Evolutionary conservation across 35 echinoderm and acorn worm genomes (phyloP), one percentile per base, ranked within the genome.

Genomic region (Chiridota heheva): DNA sequence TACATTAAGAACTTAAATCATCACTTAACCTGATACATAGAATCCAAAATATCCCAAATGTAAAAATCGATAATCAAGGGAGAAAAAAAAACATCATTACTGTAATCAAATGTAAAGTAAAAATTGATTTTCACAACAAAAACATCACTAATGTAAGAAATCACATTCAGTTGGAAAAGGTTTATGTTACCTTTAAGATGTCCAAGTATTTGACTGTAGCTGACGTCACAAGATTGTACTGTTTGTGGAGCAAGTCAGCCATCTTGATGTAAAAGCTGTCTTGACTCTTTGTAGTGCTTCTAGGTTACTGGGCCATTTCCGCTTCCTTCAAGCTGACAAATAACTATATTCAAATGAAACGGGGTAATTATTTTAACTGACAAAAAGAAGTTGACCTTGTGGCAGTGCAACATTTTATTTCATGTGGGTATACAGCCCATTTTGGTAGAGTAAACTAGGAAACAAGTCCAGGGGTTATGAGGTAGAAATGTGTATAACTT

Each of bases 211-310:
- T 80, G 0, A 81, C 66, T 29, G 89, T 92, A 36, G 95, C 77
- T 17, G 63, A 36, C 7, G 84, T 84, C 10, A 81, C 58, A 17
- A 89, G 59, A 30, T 65, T 27, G 29, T 69, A 71, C 65, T 98
- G 84, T 51, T 88, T 84, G 33, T 82, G 63, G 10, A 98, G 60
- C 59, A 89, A 38, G 22, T 98, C 80, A 5, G 72, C 84, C 7
- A 98, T 61, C 51, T 81, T 91, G 60, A 98, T 88, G 22, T 89
- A 76, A 61, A 98, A 98, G 95, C 95, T n/a, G 95, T 85, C 42
- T 92, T 98, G 69, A 98, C 89, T 15, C 72, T 79, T 27, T 91
- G 95, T 0, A 98, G 88, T 26, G 95, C 95, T 36, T 79, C 73
- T 3, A 98, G 6, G 28, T 71, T 69, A 65, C 92, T 81, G 12